These are phyloP conservation scores for Pangasianodon gigas DNA, from an alignment of 2,113 vertebrate species.

Conservation along the genomic window DNA sequence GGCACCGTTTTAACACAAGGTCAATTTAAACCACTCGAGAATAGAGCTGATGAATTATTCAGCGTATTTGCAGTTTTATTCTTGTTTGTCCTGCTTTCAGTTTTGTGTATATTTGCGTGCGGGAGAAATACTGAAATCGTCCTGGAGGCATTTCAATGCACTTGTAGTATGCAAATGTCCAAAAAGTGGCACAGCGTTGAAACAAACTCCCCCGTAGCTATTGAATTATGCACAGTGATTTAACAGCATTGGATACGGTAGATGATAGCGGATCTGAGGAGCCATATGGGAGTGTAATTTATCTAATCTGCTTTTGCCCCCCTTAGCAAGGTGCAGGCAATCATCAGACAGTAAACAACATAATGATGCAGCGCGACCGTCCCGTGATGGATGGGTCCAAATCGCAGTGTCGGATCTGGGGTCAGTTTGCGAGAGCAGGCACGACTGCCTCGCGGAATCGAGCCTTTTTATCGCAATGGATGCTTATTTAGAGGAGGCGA, in stretches of 20 bases:
- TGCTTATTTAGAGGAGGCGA: conserved; percentile 27
- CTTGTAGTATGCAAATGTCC: conserved; percentile 35
- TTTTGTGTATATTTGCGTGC: conserved; percentile 3
- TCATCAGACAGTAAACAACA: conserved; percentile 20
- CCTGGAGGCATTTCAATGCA: background rate
- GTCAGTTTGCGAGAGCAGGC: conserved; percentile 19
- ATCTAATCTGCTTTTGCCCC: conserved; percentile 21
- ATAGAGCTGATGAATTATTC: background rate
- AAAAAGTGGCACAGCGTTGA: conserved; percentile 18
- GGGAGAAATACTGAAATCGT: background rate
- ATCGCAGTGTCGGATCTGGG: conserved; percentile 19
- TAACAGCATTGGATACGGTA: conserved; percentile 9
- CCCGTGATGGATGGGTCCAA: conserved; percentile 28
- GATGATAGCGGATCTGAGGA: conserved; percentile 9
- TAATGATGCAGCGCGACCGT: conserved; percentile 22
- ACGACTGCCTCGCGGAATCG: background rate
- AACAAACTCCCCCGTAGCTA: conserved; percentile 7
- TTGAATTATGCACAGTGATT: conserved; percentile 35
- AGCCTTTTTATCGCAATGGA: conserved; percentile 15
- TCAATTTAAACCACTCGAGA: background rate
- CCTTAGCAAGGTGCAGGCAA: conserved; percentile 19
- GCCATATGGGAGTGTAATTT: conserved; percentile 21
- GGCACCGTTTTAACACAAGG: background rate
- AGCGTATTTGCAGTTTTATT: background rate
- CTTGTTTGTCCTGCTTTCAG: background rate